Conservation (phyloP, 1,140 invertebrate genomes). For the Trichoplusia ni region DNA sequence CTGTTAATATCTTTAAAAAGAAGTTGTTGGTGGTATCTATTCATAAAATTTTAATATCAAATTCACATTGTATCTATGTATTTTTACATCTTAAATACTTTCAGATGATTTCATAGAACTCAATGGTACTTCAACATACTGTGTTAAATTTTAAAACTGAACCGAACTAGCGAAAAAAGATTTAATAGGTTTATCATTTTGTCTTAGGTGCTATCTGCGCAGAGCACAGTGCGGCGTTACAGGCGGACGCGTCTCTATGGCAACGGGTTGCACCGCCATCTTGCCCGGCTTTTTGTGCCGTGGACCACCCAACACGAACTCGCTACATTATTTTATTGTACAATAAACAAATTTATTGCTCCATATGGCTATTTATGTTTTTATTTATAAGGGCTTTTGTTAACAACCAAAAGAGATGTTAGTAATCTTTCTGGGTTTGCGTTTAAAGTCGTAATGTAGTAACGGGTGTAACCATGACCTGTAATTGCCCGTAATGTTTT, state of each 20-base stretch:
- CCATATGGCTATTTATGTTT: slow-evolving; percentile 78
- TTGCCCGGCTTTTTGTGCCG: slow-evolving; percentile 65
- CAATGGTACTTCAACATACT: too few species aligned
- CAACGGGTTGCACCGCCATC: slow-evolving; percentile 57
- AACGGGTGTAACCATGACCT: slow-evolving; percentile 26
- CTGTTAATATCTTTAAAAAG: too few species aligned
- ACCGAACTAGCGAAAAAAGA: too few species aligned
- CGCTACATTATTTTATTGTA: slow-evolving; percentile 80
- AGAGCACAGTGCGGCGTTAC: slow-evolving; percentile 20
- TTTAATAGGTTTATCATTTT: too few species aligned
- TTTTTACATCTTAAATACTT: too few species aligned
- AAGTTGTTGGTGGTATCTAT: too few species aligned
- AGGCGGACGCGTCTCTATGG: slow-evolving; percentile 55
- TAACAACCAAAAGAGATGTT: slow-evolving; percentile 53
- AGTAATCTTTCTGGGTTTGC: slow-evolving; percentile 57
- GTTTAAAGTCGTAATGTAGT: slow-evolving; percentile 34
- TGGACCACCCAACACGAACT: slow-evolving; percentile 74
- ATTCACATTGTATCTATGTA: too few species aligned
- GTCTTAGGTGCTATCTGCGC: background rate
- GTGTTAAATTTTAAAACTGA: too few species aligned
- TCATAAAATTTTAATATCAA: too few species aligned
- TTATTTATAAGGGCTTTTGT: slow-evolving; percentile 77
- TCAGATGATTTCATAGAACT: too few species aligned
- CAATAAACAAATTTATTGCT: slow-evolving; percentile 81
- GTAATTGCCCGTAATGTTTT: too few species aligned